Conservation (phyloP, 2,113 vertebrate genomes). For the Sminthopsis crassicaudata region DNA sequence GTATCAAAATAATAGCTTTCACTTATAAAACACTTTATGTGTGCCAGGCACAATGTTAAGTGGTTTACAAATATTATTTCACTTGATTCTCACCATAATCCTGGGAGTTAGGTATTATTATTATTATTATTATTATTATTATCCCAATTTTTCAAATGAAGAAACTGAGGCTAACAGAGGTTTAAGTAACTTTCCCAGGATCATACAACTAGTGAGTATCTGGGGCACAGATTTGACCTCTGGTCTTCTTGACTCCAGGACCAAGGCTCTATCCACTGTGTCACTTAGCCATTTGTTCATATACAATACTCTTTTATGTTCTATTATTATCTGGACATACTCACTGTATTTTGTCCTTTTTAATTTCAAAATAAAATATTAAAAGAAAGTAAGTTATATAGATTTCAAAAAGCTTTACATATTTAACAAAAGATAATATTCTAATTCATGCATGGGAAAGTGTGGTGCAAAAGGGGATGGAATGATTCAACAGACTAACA, state of each 20-base stretch:
- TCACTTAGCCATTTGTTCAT: not conserved
- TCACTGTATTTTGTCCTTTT: not conserved
- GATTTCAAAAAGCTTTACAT: not conserved
- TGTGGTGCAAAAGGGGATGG: not conserved
- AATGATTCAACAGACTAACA: not conserved
- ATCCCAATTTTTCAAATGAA: not conserved
- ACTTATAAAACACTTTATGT: not conserved
- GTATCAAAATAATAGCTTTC: too few relatives aligned
- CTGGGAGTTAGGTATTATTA: not conserved
- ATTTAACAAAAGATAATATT: not conserved
- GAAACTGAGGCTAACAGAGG: not conserved
- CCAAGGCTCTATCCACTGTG: not conserved
- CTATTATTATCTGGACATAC: not conserved
- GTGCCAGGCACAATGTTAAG: not conserved
- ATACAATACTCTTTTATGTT: not conserved
- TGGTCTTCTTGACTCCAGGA: not conserved
- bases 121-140: not conserved
- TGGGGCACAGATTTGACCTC: not conserved
- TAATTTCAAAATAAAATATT: not conserved
- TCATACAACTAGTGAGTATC: not conserved
- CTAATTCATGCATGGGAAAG: not conserved
- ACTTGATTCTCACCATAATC: not conserved
- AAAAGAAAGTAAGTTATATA: not conserved
- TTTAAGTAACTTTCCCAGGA: not conserved
- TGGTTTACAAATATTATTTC: not conserved